Evolutionary conservation across 1,140 invertebrate genomes (phyloP).

Genomic region (Drosophila ironensis): DNA sequence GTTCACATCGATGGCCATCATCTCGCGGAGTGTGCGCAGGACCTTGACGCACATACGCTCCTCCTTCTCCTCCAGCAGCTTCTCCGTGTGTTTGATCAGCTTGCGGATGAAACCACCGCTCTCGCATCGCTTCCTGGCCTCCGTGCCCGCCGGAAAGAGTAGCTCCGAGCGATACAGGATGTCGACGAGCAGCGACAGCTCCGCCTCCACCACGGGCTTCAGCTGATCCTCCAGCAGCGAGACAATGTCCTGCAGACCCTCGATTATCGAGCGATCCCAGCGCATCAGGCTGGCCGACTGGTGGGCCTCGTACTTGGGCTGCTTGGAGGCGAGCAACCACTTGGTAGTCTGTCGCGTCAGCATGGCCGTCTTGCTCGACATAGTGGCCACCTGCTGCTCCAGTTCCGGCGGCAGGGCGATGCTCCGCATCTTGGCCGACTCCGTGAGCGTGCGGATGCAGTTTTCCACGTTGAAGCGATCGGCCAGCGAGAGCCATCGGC

Average conservation of each 20-base stretch:
- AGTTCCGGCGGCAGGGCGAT: conserved; percentile 96
- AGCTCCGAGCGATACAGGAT: conserved; percentile 97
- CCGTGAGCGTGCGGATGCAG: conserved; percentile 95
- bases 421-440: conserved; percentile 95
- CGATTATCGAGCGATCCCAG: conserved; percentile 95
- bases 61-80: conserved; percentile 97
- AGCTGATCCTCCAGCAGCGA: conserved; percentile 96
- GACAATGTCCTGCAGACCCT: conserved; percentile 98
- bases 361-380: conserved; percentile 95
- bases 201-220: conserved; percentile 96
- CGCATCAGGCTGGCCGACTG: conserved; percentile 89
- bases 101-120: conserved; percentile 95
- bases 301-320: conserved; percentile 90
- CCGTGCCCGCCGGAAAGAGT: conserved; percentile 93
- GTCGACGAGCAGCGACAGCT: conserved; percentile 97
- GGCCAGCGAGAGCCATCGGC: conserved; percentile 91
- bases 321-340: conserved; percentile 92
- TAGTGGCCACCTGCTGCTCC: conserved; percentile 92
- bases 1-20: conserved; percentile 98
- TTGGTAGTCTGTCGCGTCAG: conserved; percentile 93
- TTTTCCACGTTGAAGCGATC: conserved; percentile 97
- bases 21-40: conserved; percentile 95
- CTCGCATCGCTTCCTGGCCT: conserved; percentile 91
- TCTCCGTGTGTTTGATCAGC: conserved; percentile 98
- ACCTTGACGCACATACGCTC: conserved; percentile 99